phyloP scores from a whole-genome alignment of 2,888 invertebrate species.

The Zhengitettix transpicula region DNA sequence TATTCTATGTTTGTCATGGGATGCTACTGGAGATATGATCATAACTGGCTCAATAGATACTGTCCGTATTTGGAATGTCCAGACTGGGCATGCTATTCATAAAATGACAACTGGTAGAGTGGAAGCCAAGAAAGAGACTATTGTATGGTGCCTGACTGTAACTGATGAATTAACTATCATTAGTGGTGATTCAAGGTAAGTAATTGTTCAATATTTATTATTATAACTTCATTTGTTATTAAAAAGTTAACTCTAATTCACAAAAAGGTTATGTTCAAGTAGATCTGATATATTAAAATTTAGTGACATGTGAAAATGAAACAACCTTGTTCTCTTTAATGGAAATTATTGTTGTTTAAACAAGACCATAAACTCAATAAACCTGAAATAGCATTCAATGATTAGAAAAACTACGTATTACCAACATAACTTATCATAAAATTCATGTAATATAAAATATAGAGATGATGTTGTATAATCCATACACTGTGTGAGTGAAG shows the following conservation, averaged over 20 bases:
- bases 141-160: conserved; percentile 76
- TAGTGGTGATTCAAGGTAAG: conserved; percentile 57
- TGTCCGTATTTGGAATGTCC: conserved; percentile 74
- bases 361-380: too few relatives aligned
- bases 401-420: too few relatives aligned
- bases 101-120: conserved; percentile 56
- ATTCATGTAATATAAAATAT: too few relatives aligned
- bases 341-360: too few relatives aligned
- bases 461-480: too few relatives aligned
- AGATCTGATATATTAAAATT: too few relatives aligned
- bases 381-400: too few relatives aligned
- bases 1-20: conserved; percentile 76
- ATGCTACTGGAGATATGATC: conserved; percentile 52
- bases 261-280: not conserved
- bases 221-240: not conserved
- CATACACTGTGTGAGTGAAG: not conserved
- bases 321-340: too few relatives aligned
- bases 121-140: conserved; percentile 47
- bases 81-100: conserved; percentile 68
- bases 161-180: conserved; percentile 67
- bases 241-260: not conserved
- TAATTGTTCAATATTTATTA: too few relatives aligned
- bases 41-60: conserved; percentile 64
- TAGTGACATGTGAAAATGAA: too few relatives aligned
- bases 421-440: too few relatives aligned